phyloP scores from a whole-genome alignment of 2,888 invertebrate species.

The Willowsia nigromaculata region DNA sequence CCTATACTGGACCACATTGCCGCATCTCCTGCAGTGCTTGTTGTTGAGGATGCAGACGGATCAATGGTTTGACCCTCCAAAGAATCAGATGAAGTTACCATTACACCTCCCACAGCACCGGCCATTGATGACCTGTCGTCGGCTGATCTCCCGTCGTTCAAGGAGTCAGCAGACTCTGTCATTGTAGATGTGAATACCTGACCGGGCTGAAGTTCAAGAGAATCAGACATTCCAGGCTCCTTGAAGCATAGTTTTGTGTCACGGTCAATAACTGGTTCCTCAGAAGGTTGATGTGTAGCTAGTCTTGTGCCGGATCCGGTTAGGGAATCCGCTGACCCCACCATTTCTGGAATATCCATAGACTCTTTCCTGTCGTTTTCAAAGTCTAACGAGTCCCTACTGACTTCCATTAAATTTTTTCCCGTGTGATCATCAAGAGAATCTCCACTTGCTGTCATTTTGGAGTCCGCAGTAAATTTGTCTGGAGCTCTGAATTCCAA shows the following conservation, averaged over 20 bases:
- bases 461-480: slow-evolving; percentile 79
- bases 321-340: slow-evolving; percentile 81
- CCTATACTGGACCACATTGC: slow-evolving; percentile 92
- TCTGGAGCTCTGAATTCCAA: slow-evolving; percentile 79
- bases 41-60: slow-evolving; percentile 69
- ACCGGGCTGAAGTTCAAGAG: slow-evolving; percentile 75
- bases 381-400: slow-evolving; percentile 85
- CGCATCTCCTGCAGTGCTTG: slow-evolving; percentile 83
- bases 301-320: slow-evolving; percentile 79
- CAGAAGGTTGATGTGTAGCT: background rate
- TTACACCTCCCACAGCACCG: slow-evolving; percentile 79
- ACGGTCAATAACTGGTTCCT: slow-evolving; percentile 13
- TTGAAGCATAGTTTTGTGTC: slow-evolving; percentile 18
- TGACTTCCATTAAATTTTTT: slow-evolving; percentile 82
- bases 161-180: slow-evolving; percentile 76
- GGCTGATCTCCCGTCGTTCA: slow-evolving; percentile 61
- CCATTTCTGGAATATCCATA: slow-evolving; percentile 79
- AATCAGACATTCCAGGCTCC: slow-evolving; percentile 76
- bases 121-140: slow-evolving; percentile 58
- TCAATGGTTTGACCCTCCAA: slow-evolving; percentile 80
- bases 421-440: slow-evolving; percentile 74
- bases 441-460: slow-evolving; percentile 78
- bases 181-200: slow-evolving; percentile 66
- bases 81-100: slow-evolving; percentile 82
- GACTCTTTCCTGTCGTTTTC: slow-evolving; percentile 81